Conservation (phyloP, 2,797 vertebrate species). For the Clangula hyemalis region DNA sequence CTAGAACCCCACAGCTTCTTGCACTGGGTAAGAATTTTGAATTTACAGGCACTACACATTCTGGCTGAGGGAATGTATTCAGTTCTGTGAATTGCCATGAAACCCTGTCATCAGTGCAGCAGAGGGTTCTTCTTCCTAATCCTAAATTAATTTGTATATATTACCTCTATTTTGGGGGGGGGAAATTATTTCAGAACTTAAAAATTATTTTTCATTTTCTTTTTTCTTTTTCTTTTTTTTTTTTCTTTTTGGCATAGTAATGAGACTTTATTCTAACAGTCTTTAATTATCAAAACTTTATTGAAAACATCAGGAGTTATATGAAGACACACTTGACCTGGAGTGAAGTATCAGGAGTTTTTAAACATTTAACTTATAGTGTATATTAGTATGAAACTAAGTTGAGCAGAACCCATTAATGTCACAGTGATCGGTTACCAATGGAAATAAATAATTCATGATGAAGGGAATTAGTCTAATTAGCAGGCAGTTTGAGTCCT, state of each 20-base stretch:
- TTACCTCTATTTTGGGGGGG: neutral
- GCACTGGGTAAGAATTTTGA: neutral
- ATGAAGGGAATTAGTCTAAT: conserved; percentile 98
- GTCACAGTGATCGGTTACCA: conserved; percentile 95
- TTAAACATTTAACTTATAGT: conserved; percentile 83
- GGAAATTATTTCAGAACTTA: neutral
- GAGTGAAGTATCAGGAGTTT: conserved; percentile 80
- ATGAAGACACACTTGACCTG: conserved; percentile 74
- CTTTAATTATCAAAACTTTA: conserved; percentile 49
- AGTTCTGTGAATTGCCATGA: neutral
- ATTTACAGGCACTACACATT: neutral
- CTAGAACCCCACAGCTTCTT: neutral
- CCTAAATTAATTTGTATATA: neutral
- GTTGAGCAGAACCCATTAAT: conserved; percentile 92
- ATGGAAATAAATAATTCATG: conserved; percentile 99
- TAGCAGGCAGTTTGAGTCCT: conserved; percentile 98
- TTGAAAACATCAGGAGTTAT: conserved; percentile 69
- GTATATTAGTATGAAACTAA: conserved; percentile 91
- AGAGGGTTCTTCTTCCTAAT: neutral
- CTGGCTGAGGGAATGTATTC: neutral
- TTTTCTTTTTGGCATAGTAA: neutral
- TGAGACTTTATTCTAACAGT: neutral
- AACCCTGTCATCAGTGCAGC: neutral
- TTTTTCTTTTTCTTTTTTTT: neutral
- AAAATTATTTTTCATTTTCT: neutral